Evolutionary conservation across 2,797 vertebrate genomes (phyloP).

Genomic region (Botia kubotai): DNA sequence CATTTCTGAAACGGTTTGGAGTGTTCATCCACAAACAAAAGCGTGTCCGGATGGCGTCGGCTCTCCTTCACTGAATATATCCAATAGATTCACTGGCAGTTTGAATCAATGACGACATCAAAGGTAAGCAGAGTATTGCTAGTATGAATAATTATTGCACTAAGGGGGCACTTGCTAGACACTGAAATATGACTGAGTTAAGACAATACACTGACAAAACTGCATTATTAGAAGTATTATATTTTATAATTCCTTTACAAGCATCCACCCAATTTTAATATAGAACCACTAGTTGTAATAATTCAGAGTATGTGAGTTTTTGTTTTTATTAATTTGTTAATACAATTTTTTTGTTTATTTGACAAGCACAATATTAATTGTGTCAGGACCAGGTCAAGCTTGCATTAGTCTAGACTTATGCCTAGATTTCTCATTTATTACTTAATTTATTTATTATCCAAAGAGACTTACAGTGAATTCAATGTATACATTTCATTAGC

Average conservation of each 20-base stretch:
- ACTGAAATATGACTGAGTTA: neutral
- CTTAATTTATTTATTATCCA: neutral
- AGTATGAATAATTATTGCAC: conserved; percentile 9
- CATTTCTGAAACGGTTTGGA: conserved; percentile 74
- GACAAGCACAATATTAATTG: too few species aligned
- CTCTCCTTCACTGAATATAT: conserved; percentile 59
- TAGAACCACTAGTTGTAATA: too few species aligned
- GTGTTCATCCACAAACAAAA: conserved; percentile 78
- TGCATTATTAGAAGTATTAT: too few species aligned
- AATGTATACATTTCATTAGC: neutral
- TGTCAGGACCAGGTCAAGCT: neutral
- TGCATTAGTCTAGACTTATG: neutral
- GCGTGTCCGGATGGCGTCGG: conserved; percentile 68
- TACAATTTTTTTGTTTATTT: too few species aligned
- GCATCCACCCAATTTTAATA: too few species aligned
- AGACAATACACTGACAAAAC: neutral
- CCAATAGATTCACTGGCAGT: conserved; percentile 64
- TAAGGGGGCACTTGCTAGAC: neutral
- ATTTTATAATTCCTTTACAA: too few species aligned
- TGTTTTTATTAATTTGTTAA: too few species aligned
- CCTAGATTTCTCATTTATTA: neutral
- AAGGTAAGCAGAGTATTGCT: conserved; percentile 51
- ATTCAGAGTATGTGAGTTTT: too few species aligned
- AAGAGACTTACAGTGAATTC: neutral
- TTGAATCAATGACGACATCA: conserved; percentile 63